These are phyloP conservation scores for Diaprepes abbreviatus DNA, from an alignment of 2,888 invertebrate species.

Conservation along the genomic window DNA sequence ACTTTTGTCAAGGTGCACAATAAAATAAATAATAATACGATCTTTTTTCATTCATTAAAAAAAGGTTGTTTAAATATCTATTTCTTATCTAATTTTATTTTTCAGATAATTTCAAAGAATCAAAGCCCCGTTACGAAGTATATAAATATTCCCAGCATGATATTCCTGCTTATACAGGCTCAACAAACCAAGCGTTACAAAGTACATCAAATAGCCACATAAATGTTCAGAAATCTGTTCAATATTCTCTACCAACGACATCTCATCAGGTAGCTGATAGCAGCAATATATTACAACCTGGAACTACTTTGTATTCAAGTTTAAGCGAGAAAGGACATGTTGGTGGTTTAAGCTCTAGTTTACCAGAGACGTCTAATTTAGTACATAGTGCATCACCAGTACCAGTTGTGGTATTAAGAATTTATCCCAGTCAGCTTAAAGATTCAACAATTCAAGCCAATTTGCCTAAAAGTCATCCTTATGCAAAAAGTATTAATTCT, in stretches of 20 bases:
- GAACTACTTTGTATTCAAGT: constrained; percentile 63
- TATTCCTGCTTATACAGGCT: constrained; percentile 67
- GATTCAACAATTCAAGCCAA: constrained; percentile 72
- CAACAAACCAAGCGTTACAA: background rate
- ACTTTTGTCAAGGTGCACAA: too few relatives aligned
- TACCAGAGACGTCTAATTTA: constrained; percentile 67
- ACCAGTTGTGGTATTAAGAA: constrained; percentile 73
- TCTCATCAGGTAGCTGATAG: constrained; percentile 29
- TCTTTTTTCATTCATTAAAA: too few relatives aligned
- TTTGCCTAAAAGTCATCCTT: constrained; percentile 71
- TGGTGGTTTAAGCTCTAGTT: constrained; percentile 69
- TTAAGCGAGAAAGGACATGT: constrained; percentile 66
- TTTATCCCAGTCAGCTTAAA: constrained; percentile 72
- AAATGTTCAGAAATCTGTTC: constrained; percentile 58
- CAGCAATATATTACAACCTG: constrained; percentile 54
- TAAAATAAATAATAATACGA: too few relatives aligned
- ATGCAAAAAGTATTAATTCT: constrained; percentile 71
- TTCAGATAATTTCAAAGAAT: constrained; percentile 60
- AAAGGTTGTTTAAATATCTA: too few relatives aligned
- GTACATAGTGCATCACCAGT: constrained; percentile 67
- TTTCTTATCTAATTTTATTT: too few relatives aligned
- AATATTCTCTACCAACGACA: constrained; percentile 56
- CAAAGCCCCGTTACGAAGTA: constrained; percentile 72
- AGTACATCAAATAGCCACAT: constrained; percentile 29
- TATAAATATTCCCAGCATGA: constrained; percentile 81